Base-by-base conservation (phyloP, 2,888 invertebrate species). In the Notodonta ziczac region DNA sequence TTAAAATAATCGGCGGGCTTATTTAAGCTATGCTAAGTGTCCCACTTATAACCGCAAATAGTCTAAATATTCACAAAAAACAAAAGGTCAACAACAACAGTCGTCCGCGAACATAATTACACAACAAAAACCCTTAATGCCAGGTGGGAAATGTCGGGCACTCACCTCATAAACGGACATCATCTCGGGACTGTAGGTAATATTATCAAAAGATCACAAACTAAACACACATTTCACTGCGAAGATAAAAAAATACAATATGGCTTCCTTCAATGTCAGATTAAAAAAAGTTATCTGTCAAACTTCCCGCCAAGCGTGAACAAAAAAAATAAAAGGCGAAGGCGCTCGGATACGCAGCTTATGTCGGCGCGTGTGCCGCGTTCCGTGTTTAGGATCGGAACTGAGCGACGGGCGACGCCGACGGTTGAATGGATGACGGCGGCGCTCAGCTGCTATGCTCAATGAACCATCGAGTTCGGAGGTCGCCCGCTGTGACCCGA, bases 381-480 rank as follows among this genome's bases (percentile, higher is more conserved):
- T 86, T 82, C 89, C 85, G 88, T 87, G 93, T 86, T 91, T 90
- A 84, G 88, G 83, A 86, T 83, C 86, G 85, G 84, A 88, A 91
- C 91, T 91, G 91, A 90, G 83, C 86, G 79, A 77, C 82, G 82
- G 78, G 81, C 83, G 79, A 73, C 72, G 74, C 76, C 76, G 75
- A 73, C 80, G 82, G 80, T 82, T 90, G 85, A 91, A 88, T 90
- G 91, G 84, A 82, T 83, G 84, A 77, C 80, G 81, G 77, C 73
- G 75, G 72, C 80, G 85, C 87, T 86, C 90, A 89, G 87, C 89
- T 90, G 89, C 82, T 86, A 85, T 86, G 84, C 90, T 92, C 92
- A 92, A 91, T 93, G 93, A 91, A 91, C 85, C 90, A 89, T 86
- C 82, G 84, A 87, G 92, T 91, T 91, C 92, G 90, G 86, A 91